Base-by-base conservation (phyloP, 2,797 vertebrate species). In the Atherinosoma microstoma region DNA sequence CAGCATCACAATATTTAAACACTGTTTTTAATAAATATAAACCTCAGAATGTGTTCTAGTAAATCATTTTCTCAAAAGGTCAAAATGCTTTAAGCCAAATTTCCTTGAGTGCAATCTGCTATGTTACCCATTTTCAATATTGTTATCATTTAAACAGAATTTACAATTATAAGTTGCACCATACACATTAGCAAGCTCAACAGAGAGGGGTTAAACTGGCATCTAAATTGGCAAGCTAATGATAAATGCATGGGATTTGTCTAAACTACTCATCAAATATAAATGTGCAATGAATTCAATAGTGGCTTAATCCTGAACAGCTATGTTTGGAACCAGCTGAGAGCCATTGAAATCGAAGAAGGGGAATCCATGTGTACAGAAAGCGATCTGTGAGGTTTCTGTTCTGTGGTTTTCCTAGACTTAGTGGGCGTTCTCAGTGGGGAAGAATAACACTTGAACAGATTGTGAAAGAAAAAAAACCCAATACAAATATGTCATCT, bases 241-340 rank as follows among this genome's bases (percentile, higher is more conserved):
- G 80, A 91, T 86, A 91, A 93, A 94, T 92, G 83, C 84, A 92
- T 89, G 82, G 40, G 73, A 83, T 89, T 86, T 76, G 70, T 91
- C 22, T 92, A 76, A 92, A 93, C 90, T 90, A 92, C 92, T 91
- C 76, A 93, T 93, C 81, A 91, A 90, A 91, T 82, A 81, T 87
- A 87, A 92, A 92, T 87, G 84, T 70, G 87, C 68, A 83, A 83
- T 89, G 76, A 87, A 89, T 93, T 75, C 79, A 85, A 80, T 67
- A 80, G 64, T 76, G 73, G 61, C 59, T 87, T 70, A 61, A 64
- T 84, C 34, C 56, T 51, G 49, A 42, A 67, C 12, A 29, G 9
- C 67, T 86, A 73, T 82, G 62, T 80, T 87, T 84, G 63, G 69
- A 83, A 42, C n/a, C 36, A 53, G 13, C 58, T 70, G 47, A 67